A percentile compares a stretch with the other conserved stretches of the same genome.
Conservation (phyloP, 1,140 invertebrate species). For the Acromyrmex echinatior region DNA sequence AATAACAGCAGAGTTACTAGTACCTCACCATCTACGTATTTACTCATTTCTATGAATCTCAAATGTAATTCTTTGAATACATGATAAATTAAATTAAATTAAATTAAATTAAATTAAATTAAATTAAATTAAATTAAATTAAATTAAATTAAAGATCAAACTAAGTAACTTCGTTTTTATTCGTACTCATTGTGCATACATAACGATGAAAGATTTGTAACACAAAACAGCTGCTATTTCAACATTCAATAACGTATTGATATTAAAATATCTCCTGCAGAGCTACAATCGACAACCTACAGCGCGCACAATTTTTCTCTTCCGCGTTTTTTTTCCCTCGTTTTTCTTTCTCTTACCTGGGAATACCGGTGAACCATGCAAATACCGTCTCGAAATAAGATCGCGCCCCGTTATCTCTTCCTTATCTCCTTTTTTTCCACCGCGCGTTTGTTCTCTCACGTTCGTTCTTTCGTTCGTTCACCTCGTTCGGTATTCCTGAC, state of each 20-base stretch:
- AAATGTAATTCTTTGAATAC: no score
- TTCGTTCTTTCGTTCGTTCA: slow-evolving; percentile 36
- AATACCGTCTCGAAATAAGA: slow-evolving; percentile 74
- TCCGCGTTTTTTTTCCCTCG: slow-evolving; percentile 54
- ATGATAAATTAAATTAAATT: no score
- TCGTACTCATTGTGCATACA: not conserved
- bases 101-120: no score
- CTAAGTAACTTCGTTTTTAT: not conserved
- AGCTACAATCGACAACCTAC: slow-evolving; percentile 29
- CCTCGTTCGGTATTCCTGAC: slow-evolving; percentile 65
- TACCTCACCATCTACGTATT: no score
- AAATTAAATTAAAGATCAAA: not conserved
- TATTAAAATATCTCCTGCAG: slow-evolving; percentile 55
- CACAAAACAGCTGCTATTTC: not conserved
- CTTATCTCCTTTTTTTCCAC: slow-evolving; percentile 61
- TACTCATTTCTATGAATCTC: no score
- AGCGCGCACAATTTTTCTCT: slow-evolving; percentile 62
- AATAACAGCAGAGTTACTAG: no score
- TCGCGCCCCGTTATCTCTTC: slow-evolving; percentile 72
- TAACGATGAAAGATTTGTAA: not conserved
- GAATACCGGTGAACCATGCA: slow-evolving; percentile 73
- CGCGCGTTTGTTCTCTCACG: slow-evolving; percentile 38
- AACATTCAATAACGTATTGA: slow-evolving; percentile 41
- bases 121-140: no score
- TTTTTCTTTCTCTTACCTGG: slow-evolving; percentile 25